phyloP scores from a whole-genome alignment of 2,113 vertebrate genomes.

The Capreolus pygargus region DNA sequence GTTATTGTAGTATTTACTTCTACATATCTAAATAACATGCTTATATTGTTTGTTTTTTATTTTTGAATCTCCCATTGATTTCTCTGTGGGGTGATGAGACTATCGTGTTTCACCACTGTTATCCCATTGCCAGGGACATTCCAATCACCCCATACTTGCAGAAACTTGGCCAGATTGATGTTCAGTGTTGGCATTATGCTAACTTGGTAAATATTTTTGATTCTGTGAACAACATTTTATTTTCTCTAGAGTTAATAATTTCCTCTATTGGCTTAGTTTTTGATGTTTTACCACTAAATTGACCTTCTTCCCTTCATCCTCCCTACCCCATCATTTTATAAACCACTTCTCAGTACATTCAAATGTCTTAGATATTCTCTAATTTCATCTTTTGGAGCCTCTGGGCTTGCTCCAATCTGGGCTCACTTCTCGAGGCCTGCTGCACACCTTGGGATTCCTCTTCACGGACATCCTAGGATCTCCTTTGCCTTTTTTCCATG shows the following conservation, averaged over 20 bases:
- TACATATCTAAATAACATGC: background rate
- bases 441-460: background rate
- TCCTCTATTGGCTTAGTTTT: background rate
- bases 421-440: background rate
- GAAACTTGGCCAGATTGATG: background rate
- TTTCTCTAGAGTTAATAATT: background rate
- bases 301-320: background rate
- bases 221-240: background rate
- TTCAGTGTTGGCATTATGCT: background rate
- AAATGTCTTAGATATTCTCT: background rate
- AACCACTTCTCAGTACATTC: background rate
- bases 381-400: background rate
- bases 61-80: background rate
- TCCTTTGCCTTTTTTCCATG: background rate
- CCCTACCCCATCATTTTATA: background rate
- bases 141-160: background rate
- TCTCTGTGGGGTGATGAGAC: background rate
- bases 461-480: background rate
- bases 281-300: background rate
- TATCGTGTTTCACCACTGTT: background rate
- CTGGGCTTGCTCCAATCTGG: background rate
- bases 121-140: background rate
- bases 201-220: background rate
- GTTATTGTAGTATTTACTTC: background rate
- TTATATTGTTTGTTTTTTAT: background rate